Base-by-base conservation (phyloP, 2,113 vertebrate species). In the Anoura caudifer region DNA sequence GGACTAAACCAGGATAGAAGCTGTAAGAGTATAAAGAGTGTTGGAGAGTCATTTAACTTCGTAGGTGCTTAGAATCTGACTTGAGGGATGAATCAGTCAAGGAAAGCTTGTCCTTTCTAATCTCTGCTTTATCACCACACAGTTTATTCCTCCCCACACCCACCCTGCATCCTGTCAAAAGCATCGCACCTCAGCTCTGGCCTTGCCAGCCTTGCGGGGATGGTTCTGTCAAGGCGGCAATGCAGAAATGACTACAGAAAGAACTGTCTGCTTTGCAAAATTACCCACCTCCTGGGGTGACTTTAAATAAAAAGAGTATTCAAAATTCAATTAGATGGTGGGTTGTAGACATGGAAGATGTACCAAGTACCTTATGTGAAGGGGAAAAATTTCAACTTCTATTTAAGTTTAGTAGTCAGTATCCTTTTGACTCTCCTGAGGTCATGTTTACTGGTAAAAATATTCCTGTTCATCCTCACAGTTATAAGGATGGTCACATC, bases 401-500 rank as follows among this genome's bases (percentile, higher is more conserved):
- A 97, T 99, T 99, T 99, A 99, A 99, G 97, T 99, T 99, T 98
- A 99, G 99, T 99, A 98, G 99, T 99, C 99, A 99, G 96, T 99
- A 99, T 98, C 99, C 99, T 96, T 99, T 99, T 98, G 99, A 99
- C 98, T 99, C 99, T 96, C 99, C 98, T 95, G 98, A 99, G 99
- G 99, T 99, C 98, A 99, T 99, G 99, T 99, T 99, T 99, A 99
- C 99, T 98, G 99, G 99, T 98, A 99, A 99, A 98, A 99, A 99
- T 99, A 99, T 99, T 98, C 99, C 99, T 95, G 98, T 99, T 98
- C 99, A 99, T 98, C 99, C 99, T 96, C 99, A 99, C 91, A 99
- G 99, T 98, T 99, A 99, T 99, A 99, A 99, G 99, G 99, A 99
- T 97, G 99, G 99, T 98, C 99, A 99, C 99, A 99, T 99, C 99